These are phyloP conservation scores for Gasterosteus aculeatus DNA, from an alignment of 2,113 vertebrate genomes.

Conservation along the genomic window DNA sequence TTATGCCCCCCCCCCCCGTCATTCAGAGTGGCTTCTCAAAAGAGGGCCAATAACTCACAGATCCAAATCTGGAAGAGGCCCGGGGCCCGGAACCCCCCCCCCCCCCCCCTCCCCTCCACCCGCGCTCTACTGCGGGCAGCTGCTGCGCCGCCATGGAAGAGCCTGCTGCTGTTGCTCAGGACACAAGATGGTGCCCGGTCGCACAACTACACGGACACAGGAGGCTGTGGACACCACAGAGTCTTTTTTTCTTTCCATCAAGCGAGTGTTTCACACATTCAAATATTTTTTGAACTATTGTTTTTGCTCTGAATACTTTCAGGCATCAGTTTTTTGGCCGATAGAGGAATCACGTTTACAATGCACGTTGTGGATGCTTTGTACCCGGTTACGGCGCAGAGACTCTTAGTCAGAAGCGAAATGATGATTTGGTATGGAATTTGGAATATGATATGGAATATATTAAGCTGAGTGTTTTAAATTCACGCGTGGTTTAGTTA, in stretches of 20 bases:
- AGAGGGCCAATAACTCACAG: conserved; percentile 81
- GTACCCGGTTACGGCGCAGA: background rate
- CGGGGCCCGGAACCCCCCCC: conserved; percentile 10
- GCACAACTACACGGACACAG: conserved; percentile 21
- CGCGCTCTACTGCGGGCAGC: conserved; percentile 40
- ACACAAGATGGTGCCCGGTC: conserved; percentile 73
- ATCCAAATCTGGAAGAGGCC: conserved; percentile 67
- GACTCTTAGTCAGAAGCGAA: background rate
- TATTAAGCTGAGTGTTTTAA: background rate
- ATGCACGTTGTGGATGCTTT: background rate
- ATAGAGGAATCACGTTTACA: too few relatives aligned
- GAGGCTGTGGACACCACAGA: background rate
- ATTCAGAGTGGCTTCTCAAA: conserved; percentile 80
- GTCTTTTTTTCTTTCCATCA: too few relatives aligned
- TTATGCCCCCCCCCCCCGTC: conserved; percentile 73
- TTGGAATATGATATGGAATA: background rate
- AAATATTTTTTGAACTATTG: background rate
- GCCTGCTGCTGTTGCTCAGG: conserved; percentile 59
- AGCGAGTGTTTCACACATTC: too few relatives aligned
- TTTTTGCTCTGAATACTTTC: background rate
- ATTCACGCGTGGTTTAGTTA: background rate
- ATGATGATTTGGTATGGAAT: background rate
- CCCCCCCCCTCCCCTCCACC: conserved; percentile 3
- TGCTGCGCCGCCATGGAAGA: conserved; percentile 56
- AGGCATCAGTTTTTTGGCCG: background rate